phyloP scores from a whole-genome alignment of 2,797 vertebrate species.

The Hozukius guyotensis region DNA sequence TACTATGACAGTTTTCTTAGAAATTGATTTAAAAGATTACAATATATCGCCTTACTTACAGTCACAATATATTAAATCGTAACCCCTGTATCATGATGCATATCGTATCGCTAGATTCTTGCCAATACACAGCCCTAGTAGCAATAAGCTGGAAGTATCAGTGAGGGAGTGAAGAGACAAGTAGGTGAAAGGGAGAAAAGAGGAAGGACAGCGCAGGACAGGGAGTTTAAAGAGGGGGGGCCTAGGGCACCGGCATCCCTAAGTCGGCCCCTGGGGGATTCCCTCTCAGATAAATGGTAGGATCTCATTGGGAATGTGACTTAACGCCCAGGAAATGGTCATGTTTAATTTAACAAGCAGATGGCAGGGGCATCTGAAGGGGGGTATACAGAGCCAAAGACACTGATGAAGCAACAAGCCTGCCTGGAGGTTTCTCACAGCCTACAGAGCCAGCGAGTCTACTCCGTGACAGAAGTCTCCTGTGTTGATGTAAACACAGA shows the following conservation, averaged over 20 bases:
- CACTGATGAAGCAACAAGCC: conserved; percentile 73
- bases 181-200: conserved; percentile 31
- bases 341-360: conserved; percentile 89
- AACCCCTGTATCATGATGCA: too few relatives aligned
- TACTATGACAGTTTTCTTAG: too few relatives aligned
- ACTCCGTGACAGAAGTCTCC: conserved; percentile 28
- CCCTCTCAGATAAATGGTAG: conserved; percentile 80
- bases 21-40: too few relatives aligned
- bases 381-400: conserved; percentile 50
- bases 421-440: conserved; percentile 70
- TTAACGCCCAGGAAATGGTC: conserved; percentile 86
- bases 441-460: conserved; percentile 31
- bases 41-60: too few relatives aligned
- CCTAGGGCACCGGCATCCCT: conserved; percentile 70
- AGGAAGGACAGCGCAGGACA: conserved; percentile 41
- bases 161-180: conserved; percentile 28
- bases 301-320: conserved; percentile 82
- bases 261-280: conserved; percentile 74
- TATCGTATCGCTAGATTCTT: too few relatives aligned
- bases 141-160: not conserved
- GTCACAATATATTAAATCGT: too few relatives aligned
- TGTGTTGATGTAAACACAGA: conserved; percentile 58
- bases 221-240: conserved; percentile 46
- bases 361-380: conserved; percentile 78
- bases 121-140: not conserved